phyloP scores from a whole-genome alignment of 1,140 invertebrate species.

The Eriocheir sinensis region DNA sequence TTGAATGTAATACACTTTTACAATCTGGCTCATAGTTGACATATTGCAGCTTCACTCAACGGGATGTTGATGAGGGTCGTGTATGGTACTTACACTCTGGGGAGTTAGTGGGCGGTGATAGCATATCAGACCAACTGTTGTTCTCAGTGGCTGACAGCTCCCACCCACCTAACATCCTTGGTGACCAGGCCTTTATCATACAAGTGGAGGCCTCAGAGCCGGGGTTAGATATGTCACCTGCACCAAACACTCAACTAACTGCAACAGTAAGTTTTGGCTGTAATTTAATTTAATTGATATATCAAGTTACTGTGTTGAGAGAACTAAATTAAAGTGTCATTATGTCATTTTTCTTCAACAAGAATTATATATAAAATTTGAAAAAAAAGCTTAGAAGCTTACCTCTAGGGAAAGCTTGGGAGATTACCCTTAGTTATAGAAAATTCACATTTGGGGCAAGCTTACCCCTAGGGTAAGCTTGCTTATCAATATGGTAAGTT shows the following conservation, averaged over 20 bases:
- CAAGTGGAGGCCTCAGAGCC: conserved; percentile 63
- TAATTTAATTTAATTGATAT: background rate
- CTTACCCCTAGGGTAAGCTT: no score
- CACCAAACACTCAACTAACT: conserved; percentile 68
- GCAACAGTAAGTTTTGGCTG: conserved; percentile 61
- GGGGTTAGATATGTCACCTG: background rate
- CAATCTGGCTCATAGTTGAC: background rate
- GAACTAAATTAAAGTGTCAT: no score
- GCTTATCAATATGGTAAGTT: no score
- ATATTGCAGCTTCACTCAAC: conserved; percentile 76
- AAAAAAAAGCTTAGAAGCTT: no score
- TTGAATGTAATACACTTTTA: background rate
- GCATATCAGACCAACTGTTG: conserved; percentile 68
- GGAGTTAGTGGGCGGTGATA: background rate
- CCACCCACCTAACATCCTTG: conserved; percentile 76
- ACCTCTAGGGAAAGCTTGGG: no score
- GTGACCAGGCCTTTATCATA: conserved; percentile 77
- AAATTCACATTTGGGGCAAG: no score
- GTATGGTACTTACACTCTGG: conserved; percentile 77
- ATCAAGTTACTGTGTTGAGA: no score
- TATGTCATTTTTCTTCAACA: background rate
- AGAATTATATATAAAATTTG: no score
- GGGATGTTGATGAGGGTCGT: conserved; percentile 76
- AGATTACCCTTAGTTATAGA: no score
- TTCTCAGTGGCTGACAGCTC: conserved; percentile 78